phyloP scores from a whole-genome alignment of 1,140 invertebrate genomes.

The Rhyacophila brunnea region DNA sequence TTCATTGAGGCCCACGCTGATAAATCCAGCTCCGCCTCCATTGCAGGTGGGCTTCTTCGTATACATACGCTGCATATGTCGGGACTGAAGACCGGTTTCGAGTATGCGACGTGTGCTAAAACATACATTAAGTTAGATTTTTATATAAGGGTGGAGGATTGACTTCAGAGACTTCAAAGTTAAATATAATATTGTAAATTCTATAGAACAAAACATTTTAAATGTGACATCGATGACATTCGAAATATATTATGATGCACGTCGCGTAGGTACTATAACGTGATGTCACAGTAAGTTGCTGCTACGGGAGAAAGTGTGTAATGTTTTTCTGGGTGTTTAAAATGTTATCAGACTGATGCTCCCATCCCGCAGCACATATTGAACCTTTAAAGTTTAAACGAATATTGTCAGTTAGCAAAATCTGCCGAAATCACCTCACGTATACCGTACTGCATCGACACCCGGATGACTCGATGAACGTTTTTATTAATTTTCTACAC shows the following conservation, averaged over 20 bases:
- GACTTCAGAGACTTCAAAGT: not conserved
- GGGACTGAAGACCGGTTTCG: conserved; percentile 60
- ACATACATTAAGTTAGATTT: not conserved
- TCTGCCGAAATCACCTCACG: not conserved
- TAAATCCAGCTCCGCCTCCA: conserved; percentile 51
- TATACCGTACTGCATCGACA: too few relatives aligned
- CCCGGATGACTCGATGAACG: too few relatives aligned
- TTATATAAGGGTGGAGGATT: not conserved
- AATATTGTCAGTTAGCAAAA: too few relatives aligned
- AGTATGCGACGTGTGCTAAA: conserved; percentile 56
- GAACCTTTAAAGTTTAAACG: too few relatives aligned
- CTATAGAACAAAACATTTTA: not conserved
- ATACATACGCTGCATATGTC: conserved; percentile 58
- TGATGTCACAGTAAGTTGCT: not conserved
- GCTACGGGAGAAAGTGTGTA: too few relatives aligned
- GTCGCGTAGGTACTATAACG: not conserved
- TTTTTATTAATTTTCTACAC: too few relatives aligned
- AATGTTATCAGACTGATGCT: too few relatives aligned
- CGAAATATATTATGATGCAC: not conserved
- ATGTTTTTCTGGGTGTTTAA: too few relatives aligned
- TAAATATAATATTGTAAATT: not conserved
- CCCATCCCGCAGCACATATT: too few relatives aligned
- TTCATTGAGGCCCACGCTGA: conserved; percentile 61
- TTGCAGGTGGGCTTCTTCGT: conserved; percentile 59
- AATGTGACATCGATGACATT: not conserved